Base-by-base conservation (phyloP, 2,113 vertebrate genomes). In the Phrynosoma platyrhinos region DNA sequence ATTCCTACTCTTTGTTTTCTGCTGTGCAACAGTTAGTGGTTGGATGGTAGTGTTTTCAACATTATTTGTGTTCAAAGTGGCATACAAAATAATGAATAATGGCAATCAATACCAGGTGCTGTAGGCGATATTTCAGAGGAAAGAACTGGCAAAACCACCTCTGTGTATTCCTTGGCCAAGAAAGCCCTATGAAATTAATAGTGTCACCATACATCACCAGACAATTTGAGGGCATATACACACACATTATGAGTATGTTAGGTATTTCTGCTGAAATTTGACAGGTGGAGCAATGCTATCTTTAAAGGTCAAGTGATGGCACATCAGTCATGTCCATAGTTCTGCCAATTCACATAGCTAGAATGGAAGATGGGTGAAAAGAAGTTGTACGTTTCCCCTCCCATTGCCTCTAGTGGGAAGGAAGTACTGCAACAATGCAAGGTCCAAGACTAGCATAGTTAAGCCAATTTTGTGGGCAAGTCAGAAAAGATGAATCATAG, bases 161-260 rank as follows among this genome's bases (percentile, higher is more conserved):
- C 47, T 47, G 47, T 6, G 47, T 47, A 47, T 47, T 5, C 47
- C 47, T 47, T 47, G 47, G 3, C 47, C 47, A 47, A 47, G 47
- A 47, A 47, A 47, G 47, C 47, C 47, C 47, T 47, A 47, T 47
- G 47, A 47, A 47, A 47, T 47, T 5, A 5, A 47, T 47, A 47
- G 47, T 5, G 7, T 47, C 47, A 47, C 47, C 42, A 47, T 47
- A 6, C 47, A 47, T 47, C 47, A 47, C 5, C 47, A 47, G 47
- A 7, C 47, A 47, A 47, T 47, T 47, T 47, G 47, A 47, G 7
- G 47, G 47, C 47, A 47, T 7, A 5, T 47, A 47, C 47, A 47
- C 68, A 87, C 20, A 47, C 12, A 62, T 89, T 13, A 82, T 62
- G 75, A 91, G 64, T 23, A 78, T 89, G 83, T 0, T 23, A 82